Evolutionary conservation across 1,140 invertebrate genomes (phyloP).

Genomic region (Rhopalosiphum maidis): DNA sequence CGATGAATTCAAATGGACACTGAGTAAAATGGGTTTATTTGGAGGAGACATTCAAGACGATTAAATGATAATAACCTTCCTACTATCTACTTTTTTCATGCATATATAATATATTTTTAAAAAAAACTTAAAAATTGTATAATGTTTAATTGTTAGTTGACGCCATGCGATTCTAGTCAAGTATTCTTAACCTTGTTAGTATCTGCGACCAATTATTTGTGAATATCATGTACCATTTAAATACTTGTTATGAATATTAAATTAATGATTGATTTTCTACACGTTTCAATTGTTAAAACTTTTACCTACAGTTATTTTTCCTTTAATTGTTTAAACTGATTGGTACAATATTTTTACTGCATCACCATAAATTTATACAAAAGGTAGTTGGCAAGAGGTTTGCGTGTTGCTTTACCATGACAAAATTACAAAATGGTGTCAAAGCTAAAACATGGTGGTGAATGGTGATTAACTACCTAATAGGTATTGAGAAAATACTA

Average conservation of each 20-base stretch:
- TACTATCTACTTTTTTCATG: conserved; percentile 36
- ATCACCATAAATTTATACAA: too few species aligned
- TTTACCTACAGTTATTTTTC: conserved; percentile 2
- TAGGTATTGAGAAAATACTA: too few species aligned
- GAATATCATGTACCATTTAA: conserved; percentile 47
- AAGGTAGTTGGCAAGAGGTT: too few species aligned
- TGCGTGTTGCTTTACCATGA: too few species aligned
- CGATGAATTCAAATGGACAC: conserved; percentile 49
- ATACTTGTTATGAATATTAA: conserved; percentile 54
- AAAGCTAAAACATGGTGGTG: too few species aligned
- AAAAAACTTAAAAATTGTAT: not conserved
- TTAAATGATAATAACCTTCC: not conserved
- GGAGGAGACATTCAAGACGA: conserved; percentile 11
- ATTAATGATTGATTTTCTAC: conserved; percentile 50
- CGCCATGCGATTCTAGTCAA: conserved; percentile 49
- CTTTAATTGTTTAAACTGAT: not conserved
- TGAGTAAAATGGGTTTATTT: conserved; percentile 51
- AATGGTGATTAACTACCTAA: too few species aligned
- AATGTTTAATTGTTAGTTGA: conserved; percentile 34
- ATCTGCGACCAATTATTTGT: conserved; percentile 45
- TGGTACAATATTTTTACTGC: not conserved
- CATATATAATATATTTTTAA: conserved; percentile 14
- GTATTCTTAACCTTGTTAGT: conserved; percentile 55
- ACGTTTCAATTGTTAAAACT: not conserved
- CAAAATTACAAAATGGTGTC: too few species aligned